Percentiles rank a stretch among this genome's conserved stretches.
These are phyloP conservation scores for Meloidogyne floridensis DNA, from an alignment of 1,140 invertebrate species.

Conservation along the genomic window DNA sequence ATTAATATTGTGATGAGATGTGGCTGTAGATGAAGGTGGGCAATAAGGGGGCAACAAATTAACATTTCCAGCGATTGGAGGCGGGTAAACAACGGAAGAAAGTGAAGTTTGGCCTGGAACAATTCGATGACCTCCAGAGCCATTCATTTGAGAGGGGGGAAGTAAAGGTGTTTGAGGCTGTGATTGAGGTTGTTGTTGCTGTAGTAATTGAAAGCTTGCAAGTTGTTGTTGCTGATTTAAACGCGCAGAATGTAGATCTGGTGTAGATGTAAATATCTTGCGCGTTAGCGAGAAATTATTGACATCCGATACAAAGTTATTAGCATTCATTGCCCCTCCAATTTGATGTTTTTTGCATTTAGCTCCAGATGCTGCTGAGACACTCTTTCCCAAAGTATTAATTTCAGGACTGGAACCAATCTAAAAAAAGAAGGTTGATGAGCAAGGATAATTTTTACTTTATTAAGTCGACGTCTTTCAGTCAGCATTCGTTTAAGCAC, in stretches of 20 bases:
- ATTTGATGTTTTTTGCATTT: constrained; percentile 18
- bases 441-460: background rate
- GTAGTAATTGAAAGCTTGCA: background rate
- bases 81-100: background rate
- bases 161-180: background rate
- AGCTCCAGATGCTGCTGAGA: constrained; percentile 9
- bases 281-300: constrained; percentile 26
- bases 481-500: constrained; percentile 42
- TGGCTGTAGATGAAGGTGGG: background rate
- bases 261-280: constrained; percentile 36
- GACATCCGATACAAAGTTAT: background rate
- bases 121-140: background rate
- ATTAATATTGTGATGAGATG: constrained; percentile 1
- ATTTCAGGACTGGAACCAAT: constrained; percentile 60
- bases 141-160: background rate
- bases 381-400: constrained; percentile 50
- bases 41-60: background rate
- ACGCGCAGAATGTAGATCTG: constrained; percentile 31
- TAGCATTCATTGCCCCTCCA: background rate
- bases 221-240: constrained; percentile 7
- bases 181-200: constrained; percentile 8
- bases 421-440: constrained; percentile 5
- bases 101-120: background rate
- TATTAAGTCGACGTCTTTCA: constrained; percentile 35
- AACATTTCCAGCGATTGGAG: background rate